Evolutionary conservation across 2,113 vertebrate genomes (phyloP), one percentile per base, ranked within the genome.

Genomic region (Kryptolebias marmoratus): DNA sequence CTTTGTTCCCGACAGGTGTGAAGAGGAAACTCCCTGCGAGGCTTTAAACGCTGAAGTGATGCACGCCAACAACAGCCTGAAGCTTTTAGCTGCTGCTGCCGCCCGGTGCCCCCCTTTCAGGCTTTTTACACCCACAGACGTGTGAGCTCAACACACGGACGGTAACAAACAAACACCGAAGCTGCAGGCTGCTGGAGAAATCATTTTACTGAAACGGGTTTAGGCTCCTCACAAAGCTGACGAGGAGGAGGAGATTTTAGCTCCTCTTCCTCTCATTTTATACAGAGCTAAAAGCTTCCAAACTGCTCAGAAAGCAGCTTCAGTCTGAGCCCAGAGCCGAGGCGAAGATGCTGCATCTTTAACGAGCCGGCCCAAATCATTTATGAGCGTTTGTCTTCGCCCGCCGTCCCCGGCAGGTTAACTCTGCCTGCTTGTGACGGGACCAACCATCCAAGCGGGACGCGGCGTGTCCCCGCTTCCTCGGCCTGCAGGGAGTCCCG

Each of bases 341-440:
- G 32, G 7, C 7, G 32, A 1, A 3, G 32, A 7, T 7, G 3
- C 49, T 52, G 15, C 49, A 52, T 52, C 49, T 52, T 52, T 52
- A n/a, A 52, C n/a, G n/a, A 80, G 73, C 5, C 7, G 0, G 11
- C 64, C 52, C 1, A 16, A 90, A 87, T 90, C 74, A 87, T 90
- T 90, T 71, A 91, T 88, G 85, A 89, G 87, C 83, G 86, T 87
- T 88, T 86, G 77, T 81, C 75, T 87, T 89, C 81, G 75, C 83
- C 78, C 50, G 52, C 75, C 44, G 81, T 73, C 76, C 63, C 71
- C 81, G 59, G 80, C 73, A 57, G 31, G 82, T 87, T 80, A 57
- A 72, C 85, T 68, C 63, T 77, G 64, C 69, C 71, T n/a, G n/a
- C 68, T 85, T 89, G 87, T 88, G 85, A 90, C 80, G 60, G 69